These are phyloP conservation scores for Callyntrura guangdongensis DNA, from an alignment of 2,888 invertebrate species.

Conservation along the genomic window DNA sequence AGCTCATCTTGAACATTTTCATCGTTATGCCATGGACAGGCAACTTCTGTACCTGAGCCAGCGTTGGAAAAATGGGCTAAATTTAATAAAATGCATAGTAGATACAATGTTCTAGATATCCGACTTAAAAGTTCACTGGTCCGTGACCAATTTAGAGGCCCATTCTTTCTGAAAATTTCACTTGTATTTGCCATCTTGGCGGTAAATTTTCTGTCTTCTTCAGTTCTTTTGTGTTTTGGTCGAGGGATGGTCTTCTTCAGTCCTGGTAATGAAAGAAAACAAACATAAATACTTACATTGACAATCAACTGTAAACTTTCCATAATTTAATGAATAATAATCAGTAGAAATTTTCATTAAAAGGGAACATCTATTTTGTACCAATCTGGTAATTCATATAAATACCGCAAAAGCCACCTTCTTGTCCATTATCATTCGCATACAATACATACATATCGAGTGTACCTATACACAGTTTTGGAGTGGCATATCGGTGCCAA, in stretches of 20 bases:
- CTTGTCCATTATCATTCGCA: background rate
- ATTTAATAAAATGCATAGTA: background rate
- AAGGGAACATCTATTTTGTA: constrained; percentile 29
- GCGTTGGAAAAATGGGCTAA: constrained; percentile 37
- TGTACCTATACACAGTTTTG: background rate
- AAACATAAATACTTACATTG: background rate
- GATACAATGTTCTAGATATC: constrained; percentile 17
- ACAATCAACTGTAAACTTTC: background rate
- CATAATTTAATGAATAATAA: background rate
- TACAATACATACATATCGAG: background rate
- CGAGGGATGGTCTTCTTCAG: background rate
- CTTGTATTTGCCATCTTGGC: constrained; percentile 44
- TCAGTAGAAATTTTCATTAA: background rate
- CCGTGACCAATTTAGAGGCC: constrained; percentile 58
- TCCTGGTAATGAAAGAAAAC: background rate
- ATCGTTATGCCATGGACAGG: constrained; percentile 95
- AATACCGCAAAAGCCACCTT: background rate
- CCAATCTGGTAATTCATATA: constrained; percentile 51
- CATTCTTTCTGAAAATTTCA: constrained; percentile 38
- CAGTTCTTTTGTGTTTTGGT: background rate
- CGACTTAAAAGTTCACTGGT: constrained; percentile 14
- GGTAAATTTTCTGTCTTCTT: background rate
- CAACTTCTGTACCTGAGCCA: constrained; percentile 86
- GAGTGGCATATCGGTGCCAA: constrained; percentile 64
- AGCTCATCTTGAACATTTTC: constrained; percentile 88